Evolutionary conservation across 2,888 invertebrate species (phyloP).

Genomic region (Apotomis betuletana): DNA sequence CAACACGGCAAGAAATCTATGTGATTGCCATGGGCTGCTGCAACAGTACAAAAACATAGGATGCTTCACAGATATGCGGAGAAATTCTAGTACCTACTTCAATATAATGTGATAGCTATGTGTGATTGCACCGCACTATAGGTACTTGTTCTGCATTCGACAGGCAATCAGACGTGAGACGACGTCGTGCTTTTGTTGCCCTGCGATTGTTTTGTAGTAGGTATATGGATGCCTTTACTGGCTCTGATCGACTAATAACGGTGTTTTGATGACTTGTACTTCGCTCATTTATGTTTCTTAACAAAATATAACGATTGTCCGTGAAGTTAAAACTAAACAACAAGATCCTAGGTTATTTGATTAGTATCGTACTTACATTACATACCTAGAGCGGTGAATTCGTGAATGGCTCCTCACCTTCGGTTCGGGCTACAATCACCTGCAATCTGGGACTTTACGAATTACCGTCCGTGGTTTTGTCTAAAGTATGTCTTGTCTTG

Average conservation of each 20-base stretch:
- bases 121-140: slow-evolving; percentile 12
- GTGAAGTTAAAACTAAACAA: background rate
- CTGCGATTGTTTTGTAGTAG: slow-evolving; percentile 54
- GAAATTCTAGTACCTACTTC: too few relatives aligned
- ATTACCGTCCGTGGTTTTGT: too few relatives aligned
- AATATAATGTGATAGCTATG: background rate
- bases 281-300: background rate
- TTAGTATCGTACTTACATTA: too few relatives aligned
- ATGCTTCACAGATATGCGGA: too few relatives aligned
- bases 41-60: too few relatives aligned
- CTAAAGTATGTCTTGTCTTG: too few relatives aligned
- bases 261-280: slow-evolving; percentile 45
- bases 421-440: too few relatives aligned
- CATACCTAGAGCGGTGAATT: too few relatives aligned
- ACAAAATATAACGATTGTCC: background rate
- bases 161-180: slow-evolving; percentile 63
- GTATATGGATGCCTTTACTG: slow-evolving; percentile 49
- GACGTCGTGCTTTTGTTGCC: slow-evolving; percentile 66
- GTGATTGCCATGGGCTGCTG: too few relatives aligned
- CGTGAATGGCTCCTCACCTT: too few relatives aligned
- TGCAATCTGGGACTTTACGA: too few relatives aligned
- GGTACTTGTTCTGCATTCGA: slow-evolving; percentile 50
- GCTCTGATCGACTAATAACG: slow-evolving; percentile 51
- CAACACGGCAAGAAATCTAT: too few relatives aligned
- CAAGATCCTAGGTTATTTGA: background rate